Evolutionary conservation across 2,113 vertebrate genomes (phyloP), one percentile per base, ranked within the genome.

Genomic region (Neodon shergylaensis): DNA sequence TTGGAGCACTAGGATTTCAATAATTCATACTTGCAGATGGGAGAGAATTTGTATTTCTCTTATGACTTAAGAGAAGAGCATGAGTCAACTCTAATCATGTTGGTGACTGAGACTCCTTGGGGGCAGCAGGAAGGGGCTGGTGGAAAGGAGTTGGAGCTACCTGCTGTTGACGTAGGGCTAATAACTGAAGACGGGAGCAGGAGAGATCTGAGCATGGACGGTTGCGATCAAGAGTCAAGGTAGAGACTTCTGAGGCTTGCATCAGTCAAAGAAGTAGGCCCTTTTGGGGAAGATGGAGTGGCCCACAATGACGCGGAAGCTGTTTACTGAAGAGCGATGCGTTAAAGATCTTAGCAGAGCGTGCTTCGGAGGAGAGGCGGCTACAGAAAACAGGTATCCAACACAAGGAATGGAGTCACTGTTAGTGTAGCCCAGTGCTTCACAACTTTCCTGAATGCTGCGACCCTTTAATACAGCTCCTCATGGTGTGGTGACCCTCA

Each of bases 21-120:
- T 76, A 93, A 87, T 54, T 94, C 54, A 19, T 74, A 90, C 36
- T 76, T 90, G 79, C 33, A 74, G n/a, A 61, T 63, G 42, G 76
- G 17, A 58, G 42, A 76, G 36, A 82, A 91, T 36, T 42, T 83
- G 12, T 44, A 3, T 90, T 42, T 73, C 65, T 94, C 47, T 44
- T 24, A n/a, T 9, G 54, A 33, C 33, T 16, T 44, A 85, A 66
- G 65, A 28, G 72, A 63, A 87, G 70, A 65, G 42, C 84, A 4
- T 79, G 77, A 78, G 12, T 81, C 31, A 90, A 39, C 61, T 49
- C 47, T 68, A 31, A 65, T 54, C 6, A 63, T 82, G 3, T 47
- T 36, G 70, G 79, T 77, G 16, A 49, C 9, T 65, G 61, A 77
- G 72, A 21, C 42, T 90, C 78, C 33, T 87, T 49, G 7, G 90